A percentile compares a stretch with the other conserved stretches of the same genome.
Evolutionary conservation across 2,797 vertebrate genomes (phyloP).

Genomic region (Rhynchonycteris naso): DNA sequence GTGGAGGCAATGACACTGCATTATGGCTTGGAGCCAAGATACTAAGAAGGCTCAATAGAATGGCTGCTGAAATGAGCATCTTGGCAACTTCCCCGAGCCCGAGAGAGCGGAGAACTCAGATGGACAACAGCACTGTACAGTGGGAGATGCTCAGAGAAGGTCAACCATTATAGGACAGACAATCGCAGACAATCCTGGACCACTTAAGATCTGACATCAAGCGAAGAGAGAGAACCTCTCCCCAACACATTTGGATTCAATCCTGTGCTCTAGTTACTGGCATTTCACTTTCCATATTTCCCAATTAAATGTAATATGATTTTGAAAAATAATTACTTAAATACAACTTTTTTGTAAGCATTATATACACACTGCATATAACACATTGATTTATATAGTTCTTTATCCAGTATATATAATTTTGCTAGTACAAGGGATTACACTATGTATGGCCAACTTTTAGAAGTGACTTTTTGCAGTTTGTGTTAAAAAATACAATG

Average conservation of each 20-base stretch:
- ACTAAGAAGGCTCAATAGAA: background rate
- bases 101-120: background rate
- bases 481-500: background rate
- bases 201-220: background rate
- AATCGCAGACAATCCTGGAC: background rate
- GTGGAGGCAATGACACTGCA: background rate
- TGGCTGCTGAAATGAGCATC: background rate
- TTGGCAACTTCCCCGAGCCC: background rate
- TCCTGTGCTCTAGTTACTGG: background rate
- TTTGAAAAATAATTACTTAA: background rate
- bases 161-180: background rate
- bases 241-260: background rate
- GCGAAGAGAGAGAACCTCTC: background rate
- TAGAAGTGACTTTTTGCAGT: background rate
- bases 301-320: background rate
- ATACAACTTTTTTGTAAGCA: background rate
- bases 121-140: accelerated
- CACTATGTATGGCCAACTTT: background rate
- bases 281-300: background rate
- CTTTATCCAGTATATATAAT: background rate
- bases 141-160: background rate
- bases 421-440: background rate
- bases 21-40: background rate
- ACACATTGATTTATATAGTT: background rate
- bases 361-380: background rate